phyloP scores from a whole-genome alignment of 2,888 invertebrate species.

The Autographa pulchrina region DNA sequence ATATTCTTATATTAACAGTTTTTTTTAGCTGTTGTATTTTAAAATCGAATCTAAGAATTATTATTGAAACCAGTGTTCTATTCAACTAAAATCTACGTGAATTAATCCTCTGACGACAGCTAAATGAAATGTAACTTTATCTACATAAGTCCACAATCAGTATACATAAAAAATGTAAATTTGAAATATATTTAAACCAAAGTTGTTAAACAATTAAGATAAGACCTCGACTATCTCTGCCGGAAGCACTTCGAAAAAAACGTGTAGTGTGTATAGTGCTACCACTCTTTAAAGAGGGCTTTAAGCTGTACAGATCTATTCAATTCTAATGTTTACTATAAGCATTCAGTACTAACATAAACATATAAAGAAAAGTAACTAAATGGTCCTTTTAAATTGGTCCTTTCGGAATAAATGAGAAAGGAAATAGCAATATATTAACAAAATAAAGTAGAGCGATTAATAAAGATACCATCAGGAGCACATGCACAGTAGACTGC shows the following conservation, averaged over 20 bases:
- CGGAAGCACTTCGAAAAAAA: conserved; percentile 44
- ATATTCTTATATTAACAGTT: no score
- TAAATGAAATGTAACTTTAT: conserved; percentile 12
- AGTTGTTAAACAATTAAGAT: conserved; percentile 56
- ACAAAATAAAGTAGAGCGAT: background rate
- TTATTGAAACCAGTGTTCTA: background rate
- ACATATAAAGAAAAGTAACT: background rate
- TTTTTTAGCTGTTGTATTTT: no score
- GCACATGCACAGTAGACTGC: background rate
- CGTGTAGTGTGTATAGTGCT: conserved; percentile 43
- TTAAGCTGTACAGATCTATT: conserved; percentile 8
- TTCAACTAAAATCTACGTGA: background rate
- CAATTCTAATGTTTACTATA: background rate
- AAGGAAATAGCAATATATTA: background rate
- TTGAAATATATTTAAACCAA: conserved; percentile 36
- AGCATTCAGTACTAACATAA: background rate
- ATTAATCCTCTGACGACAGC: background rate
- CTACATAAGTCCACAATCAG: conserved; percentile 14
- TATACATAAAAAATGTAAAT: conserved; percentile 33
- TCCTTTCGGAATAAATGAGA: background rate
- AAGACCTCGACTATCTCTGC: conserved; percentile 43
- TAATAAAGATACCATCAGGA: background rate
- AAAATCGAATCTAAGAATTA: no score
- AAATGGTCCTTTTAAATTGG: background rate
- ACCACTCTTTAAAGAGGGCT: conserved; percentile 36